phyloP scores from a whole-genome alignment of 2,797 vertebrate genomes.

The Scolopax bukidnonensis region DNA sequence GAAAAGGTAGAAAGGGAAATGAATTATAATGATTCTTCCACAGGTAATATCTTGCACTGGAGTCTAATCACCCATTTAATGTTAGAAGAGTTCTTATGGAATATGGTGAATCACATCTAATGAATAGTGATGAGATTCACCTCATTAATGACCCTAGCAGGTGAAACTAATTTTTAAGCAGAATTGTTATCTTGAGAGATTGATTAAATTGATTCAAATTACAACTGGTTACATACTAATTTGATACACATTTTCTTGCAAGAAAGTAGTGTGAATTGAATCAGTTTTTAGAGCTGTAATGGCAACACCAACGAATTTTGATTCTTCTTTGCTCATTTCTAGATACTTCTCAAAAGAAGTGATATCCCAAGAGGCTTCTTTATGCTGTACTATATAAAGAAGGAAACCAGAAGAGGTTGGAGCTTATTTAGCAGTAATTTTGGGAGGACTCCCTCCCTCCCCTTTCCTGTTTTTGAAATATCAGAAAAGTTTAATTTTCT shows the following conservation, averaged over 20 bases:
- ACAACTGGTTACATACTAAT: constrained; percentile 20
- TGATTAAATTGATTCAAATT: constrained; percentile 67
- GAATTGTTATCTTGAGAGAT: constrained; percentile 56
- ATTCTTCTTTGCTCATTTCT: background rate
- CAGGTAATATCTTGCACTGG: constrained; percentile 34
- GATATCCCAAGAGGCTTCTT: background rate
- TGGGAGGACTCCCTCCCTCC: accelerated
- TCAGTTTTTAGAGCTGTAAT: background rate
- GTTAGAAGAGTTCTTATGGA: background rate
- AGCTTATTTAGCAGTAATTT: background rate
- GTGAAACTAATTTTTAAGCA: constrained; percentile 63
- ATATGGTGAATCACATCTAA: constrained; percentile 12
- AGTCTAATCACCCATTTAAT: constrained; percentile 57
- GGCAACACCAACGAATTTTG: background rate
- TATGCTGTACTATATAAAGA: background rate
- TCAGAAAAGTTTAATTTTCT: background rate
- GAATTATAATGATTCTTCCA: constrained; percentile 41
- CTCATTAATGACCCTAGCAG: constrained; percentile 62
- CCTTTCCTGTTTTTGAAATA: background rate
- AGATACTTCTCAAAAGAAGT: background rate
- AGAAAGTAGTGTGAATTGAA: background rate
- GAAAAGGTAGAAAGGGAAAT: constrained; percentile 27
- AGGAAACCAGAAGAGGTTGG: background rate
- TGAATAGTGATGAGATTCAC: constrained; percentile 54
- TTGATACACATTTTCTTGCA: background rate